Evolutionary conservation across 2,888 invertebrate species (phyloP).

Genomic region (Laothoe populi): DNA sequence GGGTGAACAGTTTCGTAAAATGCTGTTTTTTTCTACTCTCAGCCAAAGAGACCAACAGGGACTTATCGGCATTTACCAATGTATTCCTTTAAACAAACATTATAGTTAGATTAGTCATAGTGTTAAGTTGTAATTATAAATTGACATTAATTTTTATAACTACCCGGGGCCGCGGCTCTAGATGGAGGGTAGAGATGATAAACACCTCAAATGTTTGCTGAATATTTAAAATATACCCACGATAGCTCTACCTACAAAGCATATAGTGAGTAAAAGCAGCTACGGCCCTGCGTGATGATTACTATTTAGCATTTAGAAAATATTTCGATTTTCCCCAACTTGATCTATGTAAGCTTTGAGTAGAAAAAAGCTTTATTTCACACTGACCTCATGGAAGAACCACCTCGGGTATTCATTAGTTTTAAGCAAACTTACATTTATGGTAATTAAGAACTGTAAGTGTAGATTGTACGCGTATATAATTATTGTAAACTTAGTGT

Average conservation of each 20-base stretch:
- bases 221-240: neutral
- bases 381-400: constrained; percentile 18
- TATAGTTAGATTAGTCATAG: neutral
- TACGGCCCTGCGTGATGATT: neutral
- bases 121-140: neutral
- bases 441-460: neutral
- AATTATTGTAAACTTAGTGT: neutral
- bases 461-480: neutral
- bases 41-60: constrained; percentile 8
- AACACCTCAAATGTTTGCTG: neutral
- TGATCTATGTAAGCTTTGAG: constrained; percentile 8
- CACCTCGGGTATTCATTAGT: constrained; percentile 20
- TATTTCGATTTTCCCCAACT: neutral
- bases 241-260: neutral
- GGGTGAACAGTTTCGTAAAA: constrained; percentile 12
- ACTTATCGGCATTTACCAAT: neutral
- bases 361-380: constrained; percentile 23
- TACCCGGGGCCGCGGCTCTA: neutral
- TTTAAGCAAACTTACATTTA: neutral
- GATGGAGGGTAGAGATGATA: neutral
- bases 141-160: neutral
- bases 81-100: neutral
- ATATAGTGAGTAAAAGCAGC: neutral
- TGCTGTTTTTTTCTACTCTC: constrained; percentile 23
- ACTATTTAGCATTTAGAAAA: neutral